A percentile compares a stretch with the other conserved stretches of the same genome.
Conservation (phyloP, 2,888 invertebrate genomes). For the Rhagium mordax region DNA sequence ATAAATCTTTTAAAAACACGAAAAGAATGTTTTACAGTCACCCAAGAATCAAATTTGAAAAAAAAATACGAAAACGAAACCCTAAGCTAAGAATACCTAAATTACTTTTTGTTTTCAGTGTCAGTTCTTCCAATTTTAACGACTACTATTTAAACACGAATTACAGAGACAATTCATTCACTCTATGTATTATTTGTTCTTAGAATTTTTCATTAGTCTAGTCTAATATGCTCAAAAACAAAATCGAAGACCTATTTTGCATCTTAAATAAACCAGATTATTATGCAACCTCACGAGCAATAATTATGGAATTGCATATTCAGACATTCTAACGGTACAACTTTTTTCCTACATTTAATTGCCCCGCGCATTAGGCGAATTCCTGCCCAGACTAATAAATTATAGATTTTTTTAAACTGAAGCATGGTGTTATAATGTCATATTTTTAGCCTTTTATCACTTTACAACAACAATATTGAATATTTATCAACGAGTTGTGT, state of each 20-base stretch:
- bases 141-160: too few relatives aligned
- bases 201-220: too few relatives aligned
- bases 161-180: too few relatives aligned
- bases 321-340: not conserved
- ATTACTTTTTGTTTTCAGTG: too few relatives aligned
- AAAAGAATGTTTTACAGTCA: too few relatives aligned
- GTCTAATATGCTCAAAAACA: not conserved
- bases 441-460: conserved; percentile 28
- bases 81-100: too few relatives aligned
- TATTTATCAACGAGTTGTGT: conserved; percentile 52
- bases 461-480: conserved; percentile 38
- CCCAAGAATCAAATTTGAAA: too few relatives aligned
- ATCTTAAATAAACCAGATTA: conserved; percentile 11
- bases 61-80: too few relatives aligned
- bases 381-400: not conserved
- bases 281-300: not conserved
- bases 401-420: conserved; percentile 23
- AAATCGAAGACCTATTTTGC: not conserved
- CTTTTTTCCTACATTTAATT: not conserved
- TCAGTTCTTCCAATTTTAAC: too few relatives aligned
- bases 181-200: too few relatives aligned
- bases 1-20: too few relatives aligned
- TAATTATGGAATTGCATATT: conserved; percentile 11
- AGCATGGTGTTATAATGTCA: conserved; percentile 21
- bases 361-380: not conserved